phyloP scores from a whole-genome alignment of 1,140 invertebrate species.

The Platyscapa corneri region DNA sequence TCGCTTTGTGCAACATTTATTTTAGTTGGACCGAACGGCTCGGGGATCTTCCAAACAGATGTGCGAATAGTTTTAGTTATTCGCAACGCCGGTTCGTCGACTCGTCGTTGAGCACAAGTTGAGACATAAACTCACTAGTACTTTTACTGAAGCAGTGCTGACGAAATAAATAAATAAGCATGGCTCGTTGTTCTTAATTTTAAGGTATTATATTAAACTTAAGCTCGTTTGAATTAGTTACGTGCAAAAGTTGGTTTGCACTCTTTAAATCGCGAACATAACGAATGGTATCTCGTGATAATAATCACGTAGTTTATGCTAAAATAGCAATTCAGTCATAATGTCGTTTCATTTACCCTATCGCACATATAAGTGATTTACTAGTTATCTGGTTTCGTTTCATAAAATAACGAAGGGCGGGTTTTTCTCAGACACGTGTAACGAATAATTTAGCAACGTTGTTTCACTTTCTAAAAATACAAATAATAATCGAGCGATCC shows the following conservation, averaged over 20 bases:
- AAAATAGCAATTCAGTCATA: constrained; percentile 1
- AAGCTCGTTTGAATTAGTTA: not conserved
- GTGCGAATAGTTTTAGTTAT: not conserved
- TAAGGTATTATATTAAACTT: too few species aligned
- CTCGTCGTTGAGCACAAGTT: not conserved
- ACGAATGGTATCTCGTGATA: not conserved
- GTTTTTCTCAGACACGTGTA: not conserved
- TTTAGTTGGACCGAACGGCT: not conserved
- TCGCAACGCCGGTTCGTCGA: not conserved
- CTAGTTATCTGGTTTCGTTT: not conserved
- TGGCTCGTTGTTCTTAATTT: not conserved
- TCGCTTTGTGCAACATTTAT: not conserved
- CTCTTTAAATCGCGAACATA: not conserved
- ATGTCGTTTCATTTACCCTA: not conserved
- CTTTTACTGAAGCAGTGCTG: not conserved
- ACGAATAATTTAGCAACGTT: not conserved
- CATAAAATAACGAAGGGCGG: not conserved
- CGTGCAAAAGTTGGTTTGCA: not conserved
- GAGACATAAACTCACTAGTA: too few species aligned
- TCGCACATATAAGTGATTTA: not conserved
- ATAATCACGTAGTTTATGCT: not conserved
- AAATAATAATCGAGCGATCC: not conserved
- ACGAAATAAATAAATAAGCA: not conserved
- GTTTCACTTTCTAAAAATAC: not conserved
- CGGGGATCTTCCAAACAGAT: not conserved